phyloP scores from a whole-genome alignment of 2,797 vertebrate genomes.

The Pteropus rufus region DNA sequence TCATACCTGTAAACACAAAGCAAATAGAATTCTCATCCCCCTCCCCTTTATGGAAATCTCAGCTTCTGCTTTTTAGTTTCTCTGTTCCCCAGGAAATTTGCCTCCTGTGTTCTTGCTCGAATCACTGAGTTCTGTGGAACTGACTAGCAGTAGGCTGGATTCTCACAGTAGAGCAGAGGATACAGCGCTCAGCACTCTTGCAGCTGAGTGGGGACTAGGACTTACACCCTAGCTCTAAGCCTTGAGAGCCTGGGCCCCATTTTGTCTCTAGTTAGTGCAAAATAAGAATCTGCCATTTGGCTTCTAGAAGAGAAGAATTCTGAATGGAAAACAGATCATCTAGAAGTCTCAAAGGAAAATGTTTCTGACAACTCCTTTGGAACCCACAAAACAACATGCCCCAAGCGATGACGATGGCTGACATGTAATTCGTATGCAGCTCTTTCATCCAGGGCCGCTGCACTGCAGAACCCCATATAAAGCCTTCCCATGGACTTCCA shows the following conservation, averaged over 20 bases:
- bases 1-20: not conserved
- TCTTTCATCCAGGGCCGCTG: not conserved
- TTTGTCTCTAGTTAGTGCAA: not conserved
- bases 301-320: not conserved
- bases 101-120: not conserved
- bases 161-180: not conserved
- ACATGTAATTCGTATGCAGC: not conserved
- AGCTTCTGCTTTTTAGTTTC: not conserved
- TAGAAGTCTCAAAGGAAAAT: not conserved
- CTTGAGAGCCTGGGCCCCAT: not conserved
- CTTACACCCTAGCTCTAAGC: not conserved
- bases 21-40: not conserved
- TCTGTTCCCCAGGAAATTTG: not conserved
- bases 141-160: not conserved
- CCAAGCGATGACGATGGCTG: not conserved
- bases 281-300: not conserved
- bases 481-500: not conserved
- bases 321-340: not conserved
- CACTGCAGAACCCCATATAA: rapidly evolving
- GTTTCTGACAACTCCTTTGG: not conserved
- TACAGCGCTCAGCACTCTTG: not conserved
- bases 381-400: not conserved
- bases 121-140: not conserved
- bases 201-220: not conserved
- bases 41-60: not conserved